Evolutionary conservation across 2,797 vertebrate species (phyloP), one percentile per base, ranked within the genome.

Genomic region (Melanitta fusca): DNA sequence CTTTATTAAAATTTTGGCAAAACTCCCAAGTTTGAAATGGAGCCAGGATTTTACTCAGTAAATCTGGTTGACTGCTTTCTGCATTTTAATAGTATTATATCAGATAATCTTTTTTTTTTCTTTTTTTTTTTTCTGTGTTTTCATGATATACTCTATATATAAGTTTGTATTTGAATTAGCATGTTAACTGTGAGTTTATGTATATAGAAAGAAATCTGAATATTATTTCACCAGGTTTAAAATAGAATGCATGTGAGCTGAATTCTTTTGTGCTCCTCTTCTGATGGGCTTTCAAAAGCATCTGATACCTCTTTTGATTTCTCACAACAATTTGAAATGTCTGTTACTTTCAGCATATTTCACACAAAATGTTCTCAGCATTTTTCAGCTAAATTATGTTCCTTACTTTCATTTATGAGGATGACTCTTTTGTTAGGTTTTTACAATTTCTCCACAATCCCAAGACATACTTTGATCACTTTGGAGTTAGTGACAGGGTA

Each of bases 11-110:
- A 38, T 39, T 69, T 78, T 88, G 66, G 84, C 86, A 86, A 87
- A 92, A 84, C 6, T 94, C 54, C n/a, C 28, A 84, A 81, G 25
- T 62, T 62, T 89, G 54, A 92, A 64, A 64, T 1, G 16, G 18
- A 81, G n/a, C 38, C 79, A 93, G 34, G 13, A 79, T 85, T 94
- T 93, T 70, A 54, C 38, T 75, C 60, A 47, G 20, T 87, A 77
- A 87, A 89, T 73, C 68, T 82, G 56, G 25, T 66, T 82, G 30
- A 75, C 24, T 60, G 25, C 10, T 58, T 85, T 82, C 16, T 77
- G 56, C 24, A 66, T 70, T 89, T 87, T 68, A 91, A 82, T 66
- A 72, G 8, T 56, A 70, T 43, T 64, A 81, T 18, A 38, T 19
- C 1, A 0, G 56, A 78, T 78, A 6, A 38, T 36, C 1, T 54